These are phyloP conservation scores for Orussus abietinus DNA, from an alignment of 1,140 invertebrate species.

Conservation along the genomic window DNA sequence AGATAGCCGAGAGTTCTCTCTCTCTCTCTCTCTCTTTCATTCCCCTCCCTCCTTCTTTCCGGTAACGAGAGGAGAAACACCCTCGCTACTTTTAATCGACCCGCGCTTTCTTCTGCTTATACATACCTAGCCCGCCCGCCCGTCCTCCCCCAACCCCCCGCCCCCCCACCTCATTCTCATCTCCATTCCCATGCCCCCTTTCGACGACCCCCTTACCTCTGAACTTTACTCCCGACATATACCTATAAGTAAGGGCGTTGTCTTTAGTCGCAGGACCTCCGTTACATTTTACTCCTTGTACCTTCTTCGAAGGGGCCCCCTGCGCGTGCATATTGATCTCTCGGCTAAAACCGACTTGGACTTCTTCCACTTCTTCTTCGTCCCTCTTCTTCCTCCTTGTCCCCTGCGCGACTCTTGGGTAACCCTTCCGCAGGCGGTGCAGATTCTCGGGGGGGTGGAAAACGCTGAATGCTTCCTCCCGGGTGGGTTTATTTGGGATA, in stretches of 20 bases:
- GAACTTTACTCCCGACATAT: slow-evolving; percentile 46
- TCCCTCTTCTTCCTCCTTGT: neutral
- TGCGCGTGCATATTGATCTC: neutral
- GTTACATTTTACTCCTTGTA: too few species aligned
- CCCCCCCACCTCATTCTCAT: slow-evolving; percentile 33
- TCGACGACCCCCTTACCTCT: slow-evolving; percentile 20
- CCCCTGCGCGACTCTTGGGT: neutral
- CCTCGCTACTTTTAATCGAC: slow-evolving; percentile 57
- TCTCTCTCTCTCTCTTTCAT: slow-evolving; percentile 29
- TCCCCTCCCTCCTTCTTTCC: slow-evolving; percentile 19
- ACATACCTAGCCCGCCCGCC: slow-evolving; percentile 41
- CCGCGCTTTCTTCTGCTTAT: slow-evolving; percentile 55
- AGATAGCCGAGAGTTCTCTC: slow-evolving; percentile 12
- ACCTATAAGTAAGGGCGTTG: slow-evolving; percentile 52
- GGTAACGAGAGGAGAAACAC: slow-evolving; percentile 56
- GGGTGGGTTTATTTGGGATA: too few species aligned
- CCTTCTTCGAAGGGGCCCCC: slow-evolving; percentile 25
- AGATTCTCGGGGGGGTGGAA: too few species aligned
- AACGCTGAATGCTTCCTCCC: too few species aligned
- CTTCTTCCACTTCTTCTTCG: neutral
- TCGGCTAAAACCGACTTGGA: slow-evolving; percentile 4
- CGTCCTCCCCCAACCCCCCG: slow-evolving; percentile 18
- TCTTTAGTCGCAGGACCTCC: too few species aligned
- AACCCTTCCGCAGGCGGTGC: too few species aligned
- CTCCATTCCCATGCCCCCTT: slow-evolving; percentile 33